Base-by-base conservation (phyloP, 2,797 vertebrate species). In the Eupleurogrammus muticus region DNA sequence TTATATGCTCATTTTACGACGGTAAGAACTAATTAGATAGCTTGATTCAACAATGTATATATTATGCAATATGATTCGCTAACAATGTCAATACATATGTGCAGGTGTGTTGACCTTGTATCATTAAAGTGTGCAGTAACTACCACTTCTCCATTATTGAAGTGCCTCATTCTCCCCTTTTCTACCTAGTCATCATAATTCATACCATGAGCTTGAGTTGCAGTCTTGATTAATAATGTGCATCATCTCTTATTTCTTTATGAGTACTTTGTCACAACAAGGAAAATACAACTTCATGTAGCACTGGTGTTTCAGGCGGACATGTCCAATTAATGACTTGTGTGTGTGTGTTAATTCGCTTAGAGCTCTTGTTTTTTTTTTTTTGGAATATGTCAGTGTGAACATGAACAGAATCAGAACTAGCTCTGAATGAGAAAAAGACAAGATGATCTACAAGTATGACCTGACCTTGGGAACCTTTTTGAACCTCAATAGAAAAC, bases 401-500 rank as follows among this genome's bases (percentile, higher is more conserved):
- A 70, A 44, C 13, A 48, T 13, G 17, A 53, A 24, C 1, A 40
- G 10, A 3, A 47, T 5, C 2, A 17, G 16, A 50, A 38, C 0
- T 49, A 1, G 16, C 16, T 7, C 2, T 5, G 14, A 49, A 11
- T 7, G n/a, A n/a, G n/a, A n/a, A 53, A 21, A 1, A 46, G 8
- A 70, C 21, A 4, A 21, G 9, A 44, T 28, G 0, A 74, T 40
- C 23, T 34, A 20, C 21, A 46, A 3, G 16, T 3, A 9, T 47
- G 5, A 35, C 2, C 51, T 23, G 2, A 11, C 38, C 3, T 19
- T 12, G 44, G 19, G 53, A 61, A 50, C 6, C 4, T 28, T 38
- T n/a, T 3, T 57, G 16, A 60, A 47, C 17, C 2, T 5, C n/a
- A 77, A 54, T 1, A 4, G 62, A 56, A 42, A 64, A 78, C 57